Percentiles rank a stretch among this genome's conserved stretches.
These are phyloP conservation scores for Kradibia gibbosae DNA, from an alignment of 1,140 invertebrate genomes.

Conservation along the genomic window DNA sequence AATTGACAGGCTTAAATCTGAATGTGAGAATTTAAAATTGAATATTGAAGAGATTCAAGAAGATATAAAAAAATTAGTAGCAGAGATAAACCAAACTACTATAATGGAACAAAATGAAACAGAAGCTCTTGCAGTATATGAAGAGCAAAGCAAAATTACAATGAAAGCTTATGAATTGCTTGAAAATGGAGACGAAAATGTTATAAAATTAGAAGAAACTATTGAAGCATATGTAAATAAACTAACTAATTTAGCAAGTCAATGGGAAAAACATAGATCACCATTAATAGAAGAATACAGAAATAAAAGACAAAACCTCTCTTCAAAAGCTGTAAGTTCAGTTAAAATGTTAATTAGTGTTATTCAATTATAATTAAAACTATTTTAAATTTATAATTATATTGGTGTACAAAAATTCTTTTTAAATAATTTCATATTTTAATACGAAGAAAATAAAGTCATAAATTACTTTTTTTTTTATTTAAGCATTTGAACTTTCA, in stretches of 20 bases:
- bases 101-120: conserved; percentile 65
- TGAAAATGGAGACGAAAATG: conserved; percentile 77
- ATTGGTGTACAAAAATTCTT: too few relatives aligned
- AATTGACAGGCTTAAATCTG: conserved; percentile 59
- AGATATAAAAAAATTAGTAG: conserved; percentile 65
- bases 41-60: conserved; percentile 64
- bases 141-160: conserved; percentile 74
- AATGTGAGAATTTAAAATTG: conserved; percentile 64
- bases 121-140: conserved; percentile 64
- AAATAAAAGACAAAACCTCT: conserved; percentile 74
- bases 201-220: conserved; percentile 76
- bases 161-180: conserved; percentile 78
- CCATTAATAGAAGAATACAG: conserved; percentile 79
- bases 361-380: too few relatives aligned
- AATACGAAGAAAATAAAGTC: too few relatives aligned
- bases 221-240: conserved; percentile 77
- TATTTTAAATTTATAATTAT: too few relatives aligned
- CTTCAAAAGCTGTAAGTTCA: conserved; percentile 75
- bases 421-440: too few relatives aligned
- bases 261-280: conserved; percentile 81
- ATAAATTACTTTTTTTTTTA: too few relatives aligned
- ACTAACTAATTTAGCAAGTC: conserved; percentile 76
- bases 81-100: conserved; percentile 62
- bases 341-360: conserved; percentile 36
- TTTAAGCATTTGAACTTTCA: too few relatives aligned